These are phyloP conservation scores for Meloidogyne hapla DNA, from an alignment of 1,140 invertebrate genomes.

Conservation along the genomic window DNA sequence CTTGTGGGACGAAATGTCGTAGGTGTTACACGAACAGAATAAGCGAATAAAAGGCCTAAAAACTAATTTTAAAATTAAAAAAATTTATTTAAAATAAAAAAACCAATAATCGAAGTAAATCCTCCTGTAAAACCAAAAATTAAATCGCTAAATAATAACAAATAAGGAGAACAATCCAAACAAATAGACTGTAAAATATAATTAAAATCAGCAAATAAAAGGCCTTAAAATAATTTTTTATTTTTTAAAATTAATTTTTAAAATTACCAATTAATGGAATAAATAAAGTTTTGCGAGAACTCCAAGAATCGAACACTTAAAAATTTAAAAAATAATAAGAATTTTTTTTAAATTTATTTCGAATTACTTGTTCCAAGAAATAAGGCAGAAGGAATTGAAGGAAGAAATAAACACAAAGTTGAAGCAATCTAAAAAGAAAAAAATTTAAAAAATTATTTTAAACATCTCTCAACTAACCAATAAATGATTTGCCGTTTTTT, in stretches of 20 bases:
- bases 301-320: slow-evolving; percentile 55
- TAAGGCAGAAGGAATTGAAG: slow-evolving; percentile 49
- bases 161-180: slow-evolving; percentile 48
- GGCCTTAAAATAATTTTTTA: neutral
- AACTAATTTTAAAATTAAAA: neutral
- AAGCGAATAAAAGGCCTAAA: slow-evolving; percentile 43
- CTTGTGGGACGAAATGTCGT: slow-evolving; percentile 34
- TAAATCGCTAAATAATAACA: slow-evolving; percentile 51
- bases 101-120: slow-evolving; percentile 54
- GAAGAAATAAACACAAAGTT: slow-evolving; percentile 48
- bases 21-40: slow-evolving; percentile 36
- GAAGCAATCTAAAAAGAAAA: slow-evolving; percentile 30
- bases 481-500: slow-evolving; percentile 28
- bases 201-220: slow-evolving; percentile 50
- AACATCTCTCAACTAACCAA: slow-evolving; percentile 22
- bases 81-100: slow-evolving; percentile 21
- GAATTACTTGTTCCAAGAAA: slow-evolving; percentile 53
- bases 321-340: slow-evolving; percentile 22
- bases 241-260: too few relatives aligned
- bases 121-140: slow-evolving; percentile 55
- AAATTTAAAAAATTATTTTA: neutral
- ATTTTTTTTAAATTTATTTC: neutral
- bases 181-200: slow-evolving; percentile 51
- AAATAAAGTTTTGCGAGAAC: slow-evolving; percentile 45
- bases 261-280: slow-evolving; percentile 51